Percentiles rank a stretch among this genome's conserved stretches.
These are phyloP conservation scores for Armadillidium nasatum DNA, from an alignment of 1,140 invertebrate species.

Conservation along the genomic window DNA sequence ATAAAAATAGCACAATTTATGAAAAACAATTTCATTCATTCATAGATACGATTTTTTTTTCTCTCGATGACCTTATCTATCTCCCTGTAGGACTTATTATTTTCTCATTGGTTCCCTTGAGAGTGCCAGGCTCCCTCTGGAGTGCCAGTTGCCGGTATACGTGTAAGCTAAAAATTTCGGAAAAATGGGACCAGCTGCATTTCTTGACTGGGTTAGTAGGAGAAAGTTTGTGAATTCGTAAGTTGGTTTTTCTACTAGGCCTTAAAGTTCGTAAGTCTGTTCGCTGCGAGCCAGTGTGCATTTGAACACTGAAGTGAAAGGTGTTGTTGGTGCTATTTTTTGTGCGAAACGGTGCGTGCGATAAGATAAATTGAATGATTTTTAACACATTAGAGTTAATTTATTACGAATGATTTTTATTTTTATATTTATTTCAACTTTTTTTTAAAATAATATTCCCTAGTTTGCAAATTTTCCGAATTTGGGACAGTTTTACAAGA, in stretches of 20 bases:
- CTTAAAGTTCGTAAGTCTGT: conserved; percentile 5
- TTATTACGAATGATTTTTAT: not conserved
- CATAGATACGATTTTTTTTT: too few species aligned
- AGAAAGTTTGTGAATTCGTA: conserved; percentile 1
- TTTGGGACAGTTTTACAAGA: conserved; percentile 8
- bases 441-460: not conserved
- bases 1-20: too few species aligned
- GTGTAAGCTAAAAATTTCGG: too few species aligned
- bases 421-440: not conserved
- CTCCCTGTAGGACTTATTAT: too few species aligned
- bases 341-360: not conserved
- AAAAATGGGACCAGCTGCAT: not conserved
- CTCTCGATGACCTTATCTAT: too few species aligned
- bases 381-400: not conserved
- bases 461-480: not conserved
- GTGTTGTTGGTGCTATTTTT: conserved; percentile 1
- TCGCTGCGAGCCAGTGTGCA: not conserved
- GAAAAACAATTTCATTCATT: too few species aligned
- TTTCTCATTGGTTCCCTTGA: too few species aligned
- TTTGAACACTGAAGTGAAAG: conserved; percentile 4
- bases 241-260: not conserved
- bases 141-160: too few species aligned
- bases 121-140: too few species aligned
- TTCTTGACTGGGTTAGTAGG: conserved; percentile 2
- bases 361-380: not conserved